Evolutionary conservation across 2,797 vertebrate genomes (phyloP), one percentile per base, ranked within the genome.

Genomic region (Molossus molossus): DNA sequence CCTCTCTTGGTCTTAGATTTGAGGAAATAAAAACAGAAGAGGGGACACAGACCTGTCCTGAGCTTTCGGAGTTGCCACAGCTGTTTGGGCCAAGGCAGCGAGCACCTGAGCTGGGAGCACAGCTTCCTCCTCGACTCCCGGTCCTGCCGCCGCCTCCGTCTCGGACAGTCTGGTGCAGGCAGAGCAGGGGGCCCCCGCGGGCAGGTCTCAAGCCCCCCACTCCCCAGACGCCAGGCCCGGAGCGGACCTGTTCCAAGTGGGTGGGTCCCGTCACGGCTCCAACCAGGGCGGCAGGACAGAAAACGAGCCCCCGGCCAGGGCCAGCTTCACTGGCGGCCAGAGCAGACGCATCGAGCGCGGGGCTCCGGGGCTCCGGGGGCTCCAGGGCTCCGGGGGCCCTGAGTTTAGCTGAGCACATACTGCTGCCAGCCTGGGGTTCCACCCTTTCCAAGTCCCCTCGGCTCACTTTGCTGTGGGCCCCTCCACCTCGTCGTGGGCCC

Each of bases 21-120:
- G 92, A 96, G 82, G 94, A 94, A 94, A 94, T 94, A 97, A 94
- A 97, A 96, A 95, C 82, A 96, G 95, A 85, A 92, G 84, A 81
- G 87, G 92, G 81, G 94, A 88, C 95, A 94, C 40, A 12, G 23
- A 6, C 2, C 87, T 85, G 62, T 92, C 92, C 87, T 87, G 90
- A 84, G 65, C 67, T 80, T 67, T 25, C 27, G 91, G 90, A 81
- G 84, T 37, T 33, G 80, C 1, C 0, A 72, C 96, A 94, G 94
- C 92, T 90, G 77, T 64, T 70, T 94, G 95, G 96, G 88, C 0
- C 0, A 45, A 73, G 87, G 76, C 65, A 0, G 3, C 1, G 5
- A 48, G 81, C 85, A 88, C 96, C 76, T 91, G 94, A 87, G 57
- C 85, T 17, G 9, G 85, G 45, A 20, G 2, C 23, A 20, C 53